Base-by-base conservation (phyloP, 30 jellyfish, hydroid and myxozoan genomes). In the Catostylus mosaicus region DNA sequence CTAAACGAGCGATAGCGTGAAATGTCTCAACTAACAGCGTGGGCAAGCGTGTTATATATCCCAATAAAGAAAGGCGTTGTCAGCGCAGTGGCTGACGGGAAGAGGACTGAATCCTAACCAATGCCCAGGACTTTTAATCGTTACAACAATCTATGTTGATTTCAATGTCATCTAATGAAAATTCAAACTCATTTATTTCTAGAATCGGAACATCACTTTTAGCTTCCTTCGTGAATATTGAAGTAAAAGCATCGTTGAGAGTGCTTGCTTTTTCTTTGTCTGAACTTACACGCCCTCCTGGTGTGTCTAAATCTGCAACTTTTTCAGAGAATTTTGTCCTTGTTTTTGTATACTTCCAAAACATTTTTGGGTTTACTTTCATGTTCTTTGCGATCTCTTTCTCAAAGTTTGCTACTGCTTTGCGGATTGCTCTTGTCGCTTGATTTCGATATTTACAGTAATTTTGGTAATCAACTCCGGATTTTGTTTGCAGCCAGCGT, bases 351-450 rank as follows among this genome's bases (percentile, higher is more conserved):
- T 32, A 69, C 82, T 36, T 69, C 82, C 66, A 69, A 22, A 43
- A 69, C 66, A 34, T 37, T 3, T 69, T 69, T 69, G 67, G 67
- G 67, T 38, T 69, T 23, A 24, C 67, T 69, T 38, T 69, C 67
- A 37, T 67, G 33, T 67, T 67, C 26, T 67, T 67, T 67, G 79
- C 79, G 6, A 67, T 67, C 61, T 32, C 3, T 67, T 67, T 67
- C 79, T 67, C 79, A 67, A 67, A 67, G 32, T 40, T 35, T 37
- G 61, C 79, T 35, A 35, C 79, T 67, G 60, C 62, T 30, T 67
- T 67, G 79, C 79, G 61, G 33, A 67, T 32, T 67, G 79, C 62
- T 33, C 79, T 67, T 67, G 79, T 35, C 79, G 79, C 62, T 69
- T 69, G 82, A 69, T 69, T 43, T 23, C 36, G 67, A 38, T 69